phyloP scores from a whole-genome alignment of 2,113 vertebrate species.

The Neogale vison region DNA sequence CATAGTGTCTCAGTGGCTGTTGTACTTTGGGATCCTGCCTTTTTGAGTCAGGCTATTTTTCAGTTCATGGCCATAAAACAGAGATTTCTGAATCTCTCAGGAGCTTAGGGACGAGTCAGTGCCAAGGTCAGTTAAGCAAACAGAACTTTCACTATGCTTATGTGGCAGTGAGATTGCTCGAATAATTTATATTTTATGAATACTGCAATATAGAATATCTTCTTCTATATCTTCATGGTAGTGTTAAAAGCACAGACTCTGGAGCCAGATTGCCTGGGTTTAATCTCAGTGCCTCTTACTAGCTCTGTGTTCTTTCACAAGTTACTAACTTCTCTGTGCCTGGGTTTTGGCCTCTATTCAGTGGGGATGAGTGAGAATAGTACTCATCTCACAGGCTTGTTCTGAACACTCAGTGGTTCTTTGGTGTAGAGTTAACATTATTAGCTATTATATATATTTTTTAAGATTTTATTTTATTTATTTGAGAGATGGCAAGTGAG shows the following conservation, averaged over 20 bases:
- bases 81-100: neutral
- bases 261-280: neutral
- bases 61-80: neutral
- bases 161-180: neutral
- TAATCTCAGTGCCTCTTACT: neutral
- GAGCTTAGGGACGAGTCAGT: neutral
- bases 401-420: neutral
- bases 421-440: neutral
- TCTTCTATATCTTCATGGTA: neutral
- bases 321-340: neutral
- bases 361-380: neutral
- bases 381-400: neutral
- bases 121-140: neutral
- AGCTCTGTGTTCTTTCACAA: neutral
- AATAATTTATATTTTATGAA: neutral
- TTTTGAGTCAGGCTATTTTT: constrained; percentile 28
- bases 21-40: neutral
- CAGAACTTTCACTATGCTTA: neutral
- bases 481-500: neutral
- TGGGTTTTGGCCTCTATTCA: neutral
- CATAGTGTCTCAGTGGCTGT: neutral
- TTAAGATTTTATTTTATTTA: neutral
- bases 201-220: neutral
- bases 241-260: neutral
- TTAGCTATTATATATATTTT: neutral